phyloP scores from a whole-genome alignment of 2,888 invertebrate genomes.

The Desoria tigrina region DNA sequence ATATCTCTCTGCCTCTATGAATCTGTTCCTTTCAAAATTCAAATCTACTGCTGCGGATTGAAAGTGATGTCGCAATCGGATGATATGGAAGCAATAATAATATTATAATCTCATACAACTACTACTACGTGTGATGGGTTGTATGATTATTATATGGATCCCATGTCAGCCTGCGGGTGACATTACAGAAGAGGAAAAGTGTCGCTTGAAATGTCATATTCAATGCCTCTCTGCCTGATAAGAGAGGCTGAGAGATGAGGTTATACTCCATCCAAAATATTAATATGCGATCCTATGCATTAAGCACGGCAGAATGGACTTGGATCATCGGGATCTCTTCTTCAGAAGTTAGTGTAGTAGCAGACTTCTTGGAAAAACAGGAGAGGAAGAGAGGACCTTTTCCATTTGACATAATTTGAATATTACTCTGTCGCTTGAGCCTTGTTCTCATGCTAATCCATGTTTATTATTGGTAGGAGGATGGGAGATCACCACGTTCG shows the following conservation, averaged over 20 bases:
- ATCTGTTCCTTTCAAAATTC: slow-evolving; percentile 4
- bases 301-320: too few relatives aligned
- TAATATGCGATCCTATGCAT: too few relatives aligned
- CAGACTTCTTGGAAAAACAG: too few relatives aligned
- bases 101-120: background rate
- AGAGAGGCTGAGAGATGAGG: slow-evolving; percentile 15
- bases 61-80: slow-evolving; percentile 8
- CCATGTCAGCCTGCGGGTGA: slow-evolving; percentile 53
- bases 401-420: too few relatives aligned
- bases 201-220: slow-evolving; percentile 51
- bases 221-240: slow-evolving; percentile 28
- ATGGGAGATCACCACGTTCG: too few relatives aligned
- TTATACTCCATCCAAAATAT: too few relatives aligned
- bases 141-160: slow-evolving; percentile 31
- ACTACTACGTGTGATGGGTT: background rate
- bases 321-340: too few relatives aligned
- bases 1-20: background rate
- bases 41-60: background rate
- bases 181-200: slow-evolving; percentile 52
- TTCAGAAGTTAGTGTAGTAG: too few relatives aligned
- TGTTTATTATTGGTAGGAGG: too few relatives aligned
- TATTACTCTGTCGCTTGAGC: too few relatives aligned
- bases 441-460: too few relatives aligned
- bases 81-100: background rate
- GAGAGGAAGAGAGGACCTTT: too few relatives aligned